Conservation (phyloP, 2,797 vertebrate genomes). For the Chelidonichthys spinosus region DNA sequence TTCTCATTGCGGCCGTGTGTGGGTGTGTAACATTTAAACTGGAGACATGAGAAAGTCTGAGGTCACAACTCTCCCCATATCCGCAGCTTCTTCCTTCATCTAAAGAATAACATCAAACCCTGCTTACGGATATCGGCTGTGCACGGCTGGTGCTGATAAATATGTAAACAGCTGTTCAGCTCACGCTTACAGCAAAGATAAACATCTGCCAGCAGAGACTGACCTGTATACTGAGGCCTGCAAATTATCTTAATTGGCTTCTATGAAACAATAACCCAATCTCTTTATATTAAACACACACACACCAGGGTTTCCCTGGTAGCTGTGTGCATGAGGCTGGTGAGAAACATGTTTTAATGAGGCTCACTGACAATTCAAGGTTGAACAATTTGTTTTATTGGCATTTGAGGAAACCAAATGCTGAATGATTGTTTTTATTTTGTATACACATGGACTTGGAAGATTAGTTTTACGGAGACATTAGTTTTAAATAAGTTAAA, state of each 20-base stretch:
- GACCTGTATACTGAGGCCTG: conserved; percentile 52
- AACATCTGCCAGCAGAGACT: conserved; percentile 66
- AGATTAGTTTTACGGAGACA: background rate
- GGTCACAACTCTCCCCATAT: background rate
- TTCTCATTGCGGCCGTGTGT: background rate
- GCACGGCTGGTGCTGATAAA: conserved; percentile 24
- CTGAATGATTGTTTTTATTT: conserved; percentile 11
- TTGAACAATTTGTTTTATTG: conserved; percentile 69
- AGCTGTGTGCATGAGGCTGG: conserved; percentile 9
- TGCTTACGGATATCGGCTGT: conserved; percentile 19
- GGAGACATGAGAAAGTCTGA: background rate
- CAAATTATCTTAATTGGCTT: conserved; percentile 73
- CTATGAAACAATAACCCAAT: conserved; percentile 50
- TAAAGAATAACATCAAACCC: conserved; percentile 2
- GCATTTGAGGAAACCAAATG: conserved; percentile 34
- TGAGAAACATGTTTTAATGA: conserved; percentile 38
- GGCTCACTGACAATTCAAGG: conserved; percentile 27
- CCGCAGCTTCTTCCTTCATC: background rate
- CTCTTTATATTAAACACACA: conserved; percentile 42
- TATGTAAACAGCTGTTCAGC: conserved; percentile 64
- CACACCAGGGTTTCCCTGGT: conserved; percentile 26
- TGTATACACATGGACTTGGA: conserved; percentile 33
- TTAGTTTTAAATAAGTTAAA: conserved; percentile 61
- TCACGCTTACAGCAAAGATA: conserved; percentile 49
- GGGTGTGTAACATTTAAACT: background rate